phyloP scores from a whole-genome alignment of 2,888 invertebrate species.

The Vesta saturnalis region DNA sequence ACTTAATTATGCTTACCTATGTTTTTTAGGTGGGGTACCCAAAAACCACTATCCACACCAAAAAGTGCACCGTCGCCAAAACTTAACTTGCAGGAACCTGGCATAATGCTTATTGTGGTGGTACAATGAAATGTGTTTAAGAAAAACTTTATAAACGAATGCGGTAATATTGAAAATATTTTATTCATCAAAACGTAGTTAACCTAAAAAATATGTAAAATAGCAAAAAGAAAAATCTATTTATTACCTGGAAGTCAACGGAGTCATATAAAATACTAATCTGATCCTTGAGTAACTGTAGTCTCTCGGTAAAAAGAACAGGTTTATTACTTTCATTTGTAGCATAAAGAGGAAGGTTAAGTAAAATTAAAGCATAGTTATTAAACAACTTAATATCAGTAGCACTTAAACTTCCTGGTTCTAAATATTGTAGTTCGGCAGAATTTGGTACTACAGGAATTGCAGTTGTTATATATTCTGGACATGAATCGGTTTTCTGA shows the following conservation, averaged over 20 bases:
- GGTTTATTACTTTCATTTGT: neutral
- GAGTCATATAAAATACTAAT: neutral
- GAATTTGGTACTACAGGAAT: slow-evolving; percentile 4
- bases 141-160: neutral
- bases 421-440: slow-evolving; percentile 1
- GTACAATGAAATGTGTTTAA: neutral
- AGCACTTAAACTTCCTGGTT: neutral
- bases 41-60: neutral
- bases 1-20: neutral
- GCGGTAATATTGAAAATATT: neutral
- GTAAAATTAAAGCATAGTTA: neutral
- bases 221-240: too few relatives aligned
- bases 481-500: slow-evolving; percentile 5
- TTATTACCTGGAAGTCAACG: neutral
- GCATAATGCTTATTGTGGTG: neutral
- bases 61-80: neutral
- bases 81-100: neutral
- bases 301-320: neutral
- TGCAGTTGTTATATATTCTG: neutral
- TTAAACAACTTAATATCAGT: neutral
- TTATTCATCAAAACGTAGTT: neutral
- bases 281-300: neutral
- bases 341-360: neutral
- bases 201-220: neutral
- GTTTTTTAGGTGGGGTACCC: slow-evolving; percentile 2